These are phyloP conservation scores for Pangasianodon gigas DNA, from an alignment of 2,113 vertebrate genomes.

Conservation along the genomic window DNA sequence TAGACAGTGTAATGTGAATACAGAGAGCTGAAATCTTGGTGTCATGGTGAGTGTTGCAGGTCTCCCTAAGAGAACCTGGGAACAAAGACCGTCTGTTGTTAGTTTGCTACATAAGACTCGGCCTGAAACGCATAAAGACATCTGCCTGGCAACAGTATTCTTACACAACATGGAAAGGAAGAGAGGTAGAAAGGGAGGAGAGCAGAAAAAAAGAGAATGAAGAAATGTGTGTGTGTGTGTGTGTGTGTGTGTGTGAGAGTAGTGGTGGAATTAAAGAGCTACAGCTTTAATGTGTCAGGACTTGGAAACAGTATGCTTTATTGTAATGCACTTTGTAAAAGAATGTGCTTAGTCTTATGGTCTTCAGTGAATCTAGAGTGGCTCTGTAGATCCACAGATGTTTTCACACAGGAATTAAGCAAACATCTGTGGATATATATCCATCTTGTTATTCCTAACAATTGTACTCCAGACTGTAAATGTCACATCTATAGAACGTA, in stretches of 20 bases:
- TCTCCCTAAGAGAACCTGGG: slow-evolving; percentile 47
- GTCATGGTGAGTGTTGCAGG: slow-evolving; percentile 58
- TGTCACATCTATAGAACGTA: not conserved
- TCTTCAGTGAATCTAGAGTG: not conserved
- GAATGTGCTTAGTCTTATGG: not conserved
- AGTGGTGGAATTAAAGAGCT: slow-evolving; percentile 43
- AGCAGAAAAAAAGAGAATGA: not conserved
- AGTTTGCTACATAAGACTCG: slow-evolving; percentile 55
- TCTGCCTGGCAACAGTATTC: slow-evolving; percentile 60
- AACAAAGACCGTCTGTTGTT: slow-evolving; percentile 62
- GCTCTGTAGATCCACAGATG: not conserved
- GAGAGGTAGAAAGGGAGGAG: slow-evolving; percentile 25
- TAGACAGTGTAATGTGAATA: slow-evolving; percentile 54
- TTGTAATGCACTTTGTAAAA: not conserved
- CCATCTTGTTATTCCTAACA: not conserved
- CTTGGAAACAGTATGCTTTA: slow-evolving; percentile 35
- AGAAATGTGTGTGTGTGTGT: slow-evolving; percentile 50
- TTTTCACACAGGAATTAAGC: slow-evolving; percentile 2
- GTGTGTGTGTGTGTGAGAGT: not conserved
- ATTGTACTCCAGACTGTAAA: not conserved
- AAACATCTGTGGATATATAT: not conserved
- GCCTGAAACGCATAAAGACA: slow-evolving; percentile 60
- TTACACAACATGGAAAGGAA: slow-evolving; percentile 55
- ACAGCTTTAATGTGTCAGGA: slow-evolving; percentile 47
- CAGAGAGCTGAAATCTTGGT: slow-evolving; percentile 54